Base-by-base conservation (phyloP, 2,888 invertebrate species). In the Sarcophaga caerulescens region DNA sequence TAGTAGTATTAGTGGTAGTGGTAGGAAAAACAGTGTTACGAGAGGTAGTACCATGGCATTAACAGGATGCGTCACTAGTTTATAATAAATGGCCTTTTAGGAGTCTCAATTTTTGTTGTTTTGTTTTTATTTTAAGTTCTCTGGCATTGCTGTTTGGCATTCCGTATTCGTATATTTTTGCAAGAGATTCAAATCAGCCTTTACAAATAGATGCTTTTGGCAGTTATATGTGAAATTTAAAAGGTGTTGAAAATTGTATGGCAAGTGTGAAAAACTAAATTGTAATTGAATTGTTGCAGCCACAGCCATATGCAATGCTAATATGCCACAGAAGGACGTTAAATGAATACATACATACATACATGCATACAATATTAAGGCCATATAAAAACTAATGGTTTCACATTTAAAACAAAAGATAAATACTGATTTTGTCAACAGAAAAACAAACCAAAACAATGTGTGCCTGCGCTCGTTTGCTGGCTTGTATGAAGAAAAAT, bases 191-290 rank as follows among this genome's bases (percentile, higher is more conserved):
- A 85, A 85, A 83, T 85, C 86, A 77, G 78, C 75, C 79, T 85
- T 81, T 81, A 78, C 85, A 85, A 85, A 84, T 81, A 91, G 91
- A 91, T 91, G 92, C 91, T 91, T 91, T 91, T 91, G 92, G 92
- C 92, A 91, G 90, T 91, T 91, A 91, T 91, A 91, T 90, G 91
- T 91, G 92, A 91, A 91, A 91, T 90, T 91, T 89, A 89, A 89
- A 90, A 87, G 90, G 92, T 91, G 91, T 91, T 91, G 91, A 91
- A 91, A 92, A 86, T 86, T 81, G 81, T 84, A 75, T 81, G 75
- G 86, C 83, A 85, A 82, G 85, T 85, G 84, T 85, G 85, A 85
- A 85, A 81, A 81, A 85, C 69, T 84, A 84, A 84, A 86, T 86
- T 81, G 81, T 78, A 84, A 86, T 86, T 86, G 86, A 86, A 84